phyloP scores from a whole-genome alignment of 2,888 invertebrate species.

The Tupiocoris notatus region DNA sequence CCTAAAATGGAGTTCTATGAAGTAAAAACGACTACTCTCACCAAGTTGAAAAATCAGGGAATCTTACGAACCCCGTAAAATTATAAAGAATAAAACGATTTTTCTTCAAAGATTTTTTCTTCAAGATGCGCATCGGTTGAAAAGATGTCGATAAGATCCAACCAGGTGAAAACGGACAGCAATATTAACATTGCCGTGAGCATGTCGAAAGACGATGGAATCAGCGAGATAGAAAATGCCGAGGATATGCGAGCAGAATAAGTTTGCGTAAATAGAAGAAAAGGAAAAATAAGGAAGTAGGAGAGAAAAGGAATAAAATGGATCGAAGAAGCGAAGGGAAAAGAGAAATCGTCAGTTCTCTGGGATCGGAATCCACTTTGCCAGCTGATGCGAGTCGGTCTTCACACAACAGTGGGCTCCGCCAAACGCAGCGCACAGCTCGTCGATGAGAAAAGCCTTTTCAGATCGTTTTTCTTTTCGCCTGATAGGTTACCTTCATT shows the following conservation, averaged over 20 bases:
- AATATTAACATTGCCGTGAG: no score
- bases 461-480: conserved; percentile 30
- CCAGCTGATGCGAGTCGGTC: conserved; percentile 37
- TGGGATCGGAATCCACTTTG: conserved; percentile 40
- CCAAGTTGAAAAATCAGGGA: no score
- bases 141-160: no score
- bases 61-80: no score
- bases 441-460: conserved; percentile 34
- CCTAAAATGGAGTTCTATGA: no score
- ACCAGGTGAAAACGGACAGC: no score
- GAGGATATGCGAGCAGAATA: neutral
- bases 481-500: conserved; percentile 13
- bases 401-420: conserved; percentile 25
- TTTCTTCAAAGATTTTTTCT: no score
- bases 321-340: neutral
- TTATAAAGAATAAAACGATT: no score
- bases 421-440: conserved; percentile 8
- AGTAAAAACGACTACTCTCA: no score
- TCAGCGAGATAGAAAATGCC: neutral
- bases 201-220: neutral
- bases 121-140: no score
- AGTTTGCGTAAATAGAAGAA: neutral
- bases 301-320: conserved; percentile 3
- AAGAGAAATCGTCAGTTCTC: conserved; percentile 32
- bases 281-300: neutral